Base-by-base conservation (phyloP, 2,797 vertebrate genomes). In the Dermochelys coriacea region DNA sequence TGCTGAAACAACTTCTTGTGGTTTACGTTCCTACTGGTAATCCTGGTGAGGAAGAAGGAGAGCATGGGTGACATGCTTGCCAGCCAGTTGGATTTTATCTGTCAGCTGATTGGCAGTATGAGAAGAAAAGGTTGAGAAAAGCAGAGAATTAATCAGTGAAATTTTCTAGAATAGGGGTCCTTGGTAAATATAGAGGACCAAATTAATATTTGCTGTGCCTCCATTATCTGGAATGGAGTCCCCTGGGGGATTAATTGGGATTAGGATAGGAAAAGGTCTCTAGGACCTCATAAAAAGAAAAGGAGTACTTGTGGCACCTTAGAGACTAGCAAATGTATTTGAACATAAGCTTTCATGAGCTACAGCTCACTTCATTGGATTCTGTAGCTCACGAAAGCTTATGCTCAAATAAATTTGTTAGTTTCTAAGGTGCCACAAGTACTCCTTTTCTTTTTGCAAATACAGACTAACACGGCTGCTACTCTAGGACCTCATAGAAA, bases 21-120 rank as follows among this genome's bases (percentile, higher is more conserved):
- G 18, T 59, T 95, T 90, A 81, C 57, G 45, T 93, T 93, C 83
- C 31, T 90, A 83, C 91, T 41, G 49, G 78, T 50, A 61, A 82
- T 82, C 80, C 51, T 14, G 71, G 86, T 16, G 59, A 50, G 7
- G 50, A 52, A 83, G 12, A 41, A 85, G 3, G 21, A 52, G 2
- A 84, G 8, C 14, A 37, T 1, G 1, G 15, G 4, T 41, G 37
- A 55, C 81, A 9, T 68, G 51, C 9, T 78, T 81, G 31, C 45
- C 92, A 95, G 21, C 9, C 74, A 68, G 34, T 51, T 41, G 82
- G 49, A 16, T 93, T 94, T 95, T 27, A 88, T 27, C 51, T 78
- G 80, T 52, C 85, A 82, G 89, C 19, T 64, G 68, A 83, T 27
- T 89, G 15, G 87, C 50, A 61, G 27, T 49, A 5, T 5, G 2